Percentiles rank a stretch among this genome's conserved stretches.
These are phyloP conservation scores for Nanorana parkeri DNA, from an alignment of 2,113 vertebrate species.

Conservation along the genomic window DNA sequence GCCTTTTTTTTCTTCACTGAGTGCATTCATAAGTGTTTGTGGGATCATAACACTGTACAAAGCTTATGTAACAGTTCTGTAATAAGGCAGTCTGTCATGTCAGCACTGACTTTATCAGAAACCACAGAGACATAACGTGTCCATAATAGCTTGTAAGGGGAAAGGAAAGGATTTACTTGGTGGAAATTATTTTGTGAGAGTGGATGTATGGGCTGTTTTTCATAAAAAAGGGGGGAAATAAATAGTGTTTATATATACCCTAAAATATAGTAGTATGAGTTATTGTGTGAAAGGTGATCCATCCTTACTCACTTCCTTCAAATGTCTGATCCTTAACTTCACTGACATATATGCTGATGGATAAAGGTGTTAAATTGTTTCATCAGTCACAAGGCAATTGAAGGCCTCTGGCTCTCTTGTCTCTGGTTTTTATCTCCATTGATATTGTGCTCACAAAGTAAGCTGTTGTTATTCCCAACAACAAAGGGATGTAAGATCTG, in stretches of 20 bases:
- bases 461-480: no score
- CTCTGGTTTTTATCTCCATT: conserved; percentile 5
- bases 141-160: conserved; percentile 54
- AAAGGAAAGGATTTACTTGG: conserved; percentile 47
- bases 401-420: conserved; percentile 5
- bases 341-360: conserved; percentile 45
- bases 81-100: conserved; percentile 56
- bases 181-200: conserved; percentile 51
- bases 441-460: background rate
- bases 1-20: conserved; percentile 50
- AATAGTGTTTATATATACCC: conserved; percentile 9
- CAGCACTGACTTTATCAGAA: conserved; percentile 55
- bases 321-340: conserved; percentile 19
- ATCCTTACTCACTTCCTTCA: conserved; percentile 40
- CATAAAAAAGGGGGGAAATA: conserved; percentile 11
- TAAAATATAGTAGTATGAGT: conserved; percentile 24
- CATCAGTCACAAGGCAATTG: conserved; percentile 3
- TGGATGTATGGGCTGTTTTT: conserved; percentile 51
- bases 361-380: conserved; percentile 48
- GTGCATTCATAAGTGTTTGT: conserved; percentile 55
- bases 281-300: conserved; percentile 46
- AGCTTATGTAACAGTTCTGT: conserved; percentile 54
- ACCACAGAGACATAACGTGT: conserved; percentile 52
- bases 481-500: no score
- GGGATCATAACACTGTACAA: conserved; percentile 52